A percentile compares a stretch with the other conserved stretches of the same genome.
These are phyloP conservation scores for Apantesis nais DNA, from an alignment of 2,888 invertebrate species.

Conservation along the genomic window DNA sequence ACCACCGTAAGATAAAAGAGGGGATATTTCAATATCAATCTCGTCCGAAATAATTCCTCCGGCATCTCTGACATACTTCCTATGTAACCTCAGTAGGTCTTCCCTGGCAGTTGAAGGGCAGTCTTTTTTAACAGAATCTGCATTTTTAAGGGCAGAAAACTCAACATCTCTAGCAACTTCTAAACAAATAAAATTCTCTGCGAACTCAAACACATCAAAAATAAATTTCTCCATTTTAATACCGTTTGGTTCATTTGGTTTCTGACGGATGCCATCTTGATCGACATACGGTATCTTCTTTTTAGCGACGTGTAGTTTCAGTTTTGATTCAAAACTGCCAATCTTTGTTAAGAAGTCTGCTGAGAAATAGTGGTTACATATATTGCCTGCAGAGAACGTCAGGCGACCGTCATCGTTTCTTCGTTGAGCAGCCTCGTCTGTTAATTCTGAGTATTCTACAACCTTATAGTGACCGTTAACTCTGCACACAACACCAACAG, in stretches of 20 bases:
- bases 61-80: constrained; percentile 91
- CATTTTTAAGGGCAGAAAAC: constrained; percentile 98
- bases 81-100: constrained; percentile 91
- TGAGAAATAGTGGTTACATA: constrained; percentile 99
- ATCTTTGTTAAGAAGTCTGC: constrained; percentile 92
- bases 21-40: constrained; percentile 95
- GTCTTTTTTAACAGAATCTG: constrained; percentile 94
- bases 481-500: constrained; percentile 98
- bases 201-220: constrained; percentile 98
- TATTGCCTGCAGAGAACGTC: constrained; percentile 97
- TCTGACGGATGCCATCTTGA: constrained; percentile 88
- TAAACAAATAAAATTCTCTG: constrained; percentile 96
- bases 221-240: constrained; percentile 99
- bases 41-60: constrained; percentile 90
- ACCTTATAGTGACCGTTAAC: constrained; percentile 96
- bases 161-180: constrained; percentile 96
- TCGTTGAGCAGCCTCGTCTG: constrained; percentile 93
- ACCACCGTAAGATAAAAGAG: constrained; percentile 95
- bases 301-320: constrained; percentile 97
- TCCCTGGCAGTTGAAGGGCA: constrained; percentile 94
- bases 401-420: constrained; percentile 91
- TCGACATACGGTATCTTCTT: constrained; percentile 98
- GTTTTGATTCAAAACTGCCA: constrained; percentile 89
- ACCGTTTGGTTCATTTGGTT: constrained; percentile 95
- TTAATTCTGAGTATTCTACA: constrained; percentile 99